These are phyloP conservation scores for Chrosomus eos DNA, from an alignment of 2,797 vertebrate genomes.

Conservation along the genomic window DNA sequence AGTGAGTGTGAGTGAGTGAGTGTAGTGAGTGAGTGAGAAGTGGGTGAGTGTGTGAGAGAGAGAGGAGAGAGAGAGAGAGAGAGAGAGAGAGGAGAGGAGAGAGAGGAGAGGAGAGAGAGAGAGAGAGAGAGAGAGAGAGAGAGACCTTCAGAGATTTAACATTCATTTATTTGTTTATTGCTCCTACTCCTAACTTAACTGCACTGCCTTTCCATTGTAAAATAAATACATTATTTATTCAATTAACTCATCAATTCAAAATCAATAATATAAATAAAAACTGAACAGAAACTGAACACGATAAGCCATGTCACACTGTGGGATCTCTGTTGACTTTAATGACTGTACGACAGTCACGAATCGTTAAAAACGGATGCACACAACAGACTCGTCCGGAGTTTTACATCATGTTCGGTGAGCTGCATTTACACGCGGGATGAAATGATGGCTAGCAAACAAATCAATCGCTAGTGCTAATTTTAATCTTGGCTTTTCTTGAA, in stretches of 20 bases:
- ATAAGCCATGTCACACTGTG: background rate
- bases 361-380: background rate
- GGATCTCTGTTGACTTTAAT: conserved; percentile 1
- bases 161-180: too few species aligned
- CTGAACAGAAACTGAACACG: background rate
- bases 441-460: background rate
- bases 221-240: background rate
- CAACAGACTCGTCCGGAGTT: background rate
- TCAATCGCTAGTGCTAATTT: background rate
- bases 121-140: too few species aligned
- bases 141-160: too few species aligned
- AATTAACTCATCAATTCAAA: background rate
- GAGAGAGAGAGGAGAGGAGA: background rate
- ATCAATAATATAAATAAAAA: background rate
- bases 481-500: background rate
- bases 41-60: too few species aligned
- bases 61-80: background rate
- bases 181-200: background rate
- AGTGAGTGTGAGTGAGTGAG: too few species aligned
- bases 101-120: background rate
- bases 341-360: background rate
- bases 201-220: background rate
- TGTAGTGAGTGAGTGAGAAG: too few species aligned
- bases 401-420: background rate
- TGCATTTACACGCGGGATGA: background rate